Percentiles rank a stretch among this genome's conserved stretches.
These are phyloP conservation scores for Apamea crenata DNA, from an alignment of 2,888 invertebrate species.

Conservation along the genomic window DNA sequence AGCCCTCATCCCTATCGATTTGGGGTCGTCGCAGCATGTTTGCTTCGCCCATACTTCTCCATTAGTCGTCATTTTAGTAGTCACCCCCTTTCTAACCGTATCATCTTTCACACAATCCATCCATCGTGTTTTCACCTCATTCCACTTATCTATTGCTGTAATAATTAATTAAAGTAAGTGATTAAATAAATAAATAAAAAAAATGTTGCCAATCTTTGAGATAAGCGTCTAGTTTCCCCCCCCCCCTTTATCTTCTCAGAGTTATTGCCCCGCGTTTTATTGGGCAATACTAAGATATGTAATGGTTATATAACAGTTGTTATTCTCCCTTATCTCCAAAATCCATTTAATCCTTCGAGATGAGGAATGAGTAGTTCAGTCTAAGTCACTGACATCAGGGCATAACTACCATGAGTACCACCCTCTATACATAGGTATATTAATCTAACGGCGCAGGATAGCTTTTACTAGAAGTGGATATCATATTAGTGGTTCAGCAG, in stretches of 20 bases:
- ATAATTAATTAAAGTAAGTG: too few relatives aligned
- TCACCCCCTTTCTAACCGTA: neutral
- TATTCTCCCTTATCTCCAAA: neutral
- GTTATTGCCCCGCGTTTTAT: neutral
- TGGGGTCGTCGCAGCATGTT: neutral
- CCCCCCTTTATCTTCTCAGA: neutral
- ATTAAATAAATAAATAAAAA: too few relatives aligned
- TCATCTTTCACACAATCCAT: neutral
- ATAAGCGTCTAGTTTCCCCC: neutral
- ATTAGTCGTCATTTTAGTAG: neutral
- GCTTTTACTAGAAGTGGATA: too few relatives aligned
- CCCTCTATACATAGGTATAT: too few relatives aligned
- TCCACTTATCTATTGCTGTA: neutral
- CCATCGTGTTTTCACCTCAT: neutral
- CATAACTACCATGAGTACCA: neutral
- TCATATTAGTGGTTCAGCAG: too few relatives aligned
- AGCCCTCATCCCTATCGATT: neutral
- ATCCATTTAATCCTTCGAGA: neutral
- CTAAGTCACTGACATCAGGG: neutral
- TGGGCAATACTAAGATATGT: neutral
- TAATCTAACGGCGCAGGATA: too few relatives aligned
- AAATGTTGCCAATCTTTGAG: neutral
- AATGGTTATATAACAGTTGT: neutral
- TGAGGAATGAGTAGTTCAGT: neutral
- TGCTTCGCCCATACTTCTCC: neutral